A percentile compares a stretch with the other conserved stretches of the same genome.
Conservation (phyloP, 1,140 invertebrate species). For the Delia radicum region DNA sequence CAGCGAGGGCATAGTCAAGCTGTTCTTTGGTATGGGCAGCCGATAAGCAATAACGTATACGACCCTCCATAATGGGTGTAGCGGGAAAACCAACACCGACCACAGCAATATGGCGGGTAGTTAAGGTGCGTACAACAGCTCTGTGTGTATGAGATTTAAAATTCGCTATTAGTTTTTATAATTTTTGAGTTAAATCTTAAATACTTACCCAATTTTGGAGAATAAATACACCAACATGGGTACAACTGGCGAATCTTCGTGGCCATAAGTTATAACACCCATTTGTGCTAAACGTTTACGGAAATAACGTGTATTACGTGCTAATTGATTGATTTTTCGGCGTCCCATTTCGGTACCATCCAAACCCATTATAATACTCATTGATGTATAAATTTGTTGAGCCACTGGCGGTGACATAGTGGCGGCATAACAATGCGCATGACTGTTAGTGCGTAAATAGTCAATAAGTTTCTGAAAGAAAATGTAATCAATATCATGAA, state of each 20-base stretch:
- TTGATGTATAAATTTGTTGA: slow-evolving; percentile 86
- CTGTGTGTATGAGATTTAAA: slow-evolving; percentile 56
- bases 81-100: slow-evolving; percentile 98
- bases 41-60: slow-evolving; percentile 94
- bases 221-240: slow-evolving; percentile 93
- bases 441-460: slow-evolving; percentile 77
- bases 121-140: slow-evolving; percentile 80
- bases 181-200: neutral
- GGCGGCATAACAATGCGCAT: slow-evolving; percentile 83
- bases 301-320: slow-evolving; percentile 86
- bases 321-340: slow-evolving; percentile 73
- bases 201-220: slow-evolving; percentile 81
- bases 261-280: slow-evolving; percentile 95
- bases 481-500: too few species aligned
- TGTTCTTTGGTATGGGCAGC: slow-evolving; percentile 95
- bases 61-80: slow-evolving; percentile 90
- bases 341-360: slow-evolving; percentile 77
- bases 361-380: slow-evolving; percentile 85
- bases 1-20: slow-evolving; percentile 81
- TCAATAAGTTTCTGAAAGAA: slow-evolving; percentile 73
- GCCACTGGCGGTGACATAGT: slow-evolving; percentile 89
- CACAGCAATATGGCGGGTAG: slow-evolving; percentile 80
- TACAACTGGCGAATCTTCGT: slow-evolving; percentile 94
- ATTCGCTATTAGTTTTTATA: neutral
- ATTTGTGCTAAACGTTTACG: slow-evolving; percentile 81